Base-by-base conservation (phyloP, 30 jellyfish, hydroid and myxozoan species). In the Catostylus mosaicus region DNA sequence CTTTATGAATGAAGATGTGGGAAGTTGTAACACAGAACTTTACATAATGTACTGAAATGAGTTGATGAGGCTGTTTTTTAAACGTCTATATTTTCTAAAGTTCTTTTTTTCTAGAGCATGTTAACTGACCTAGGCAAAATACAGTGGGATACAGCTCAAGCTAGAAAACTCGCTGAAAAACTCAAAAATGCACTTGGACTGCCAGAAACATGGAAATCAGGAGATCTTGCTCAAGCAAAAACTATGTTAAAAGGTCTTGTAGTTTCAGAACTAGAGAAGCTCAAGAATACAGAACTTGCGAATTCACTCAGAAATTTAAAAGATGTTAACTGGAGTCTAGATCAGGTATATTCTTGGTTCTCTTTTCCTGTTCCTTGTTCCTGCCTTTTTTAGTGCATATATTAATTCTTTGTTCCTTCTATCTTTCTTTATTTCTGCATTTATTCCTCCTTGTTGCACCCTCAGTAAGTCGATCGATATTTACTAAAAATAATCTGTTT, bases 101-200 rank as follows among this genome's bases (percentile, higher is more conserved):
- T 14, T 48, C 3, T 48, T 45, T 52, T 85, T 33, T 70, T 24
- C 30, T 86, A 85, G 84, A 30, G 70, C 62, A 68, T 57, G 84
- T 45, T 85, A 19, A 31, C 79, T 0, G 75, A 62, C 24, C 70
- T 65, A 9, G 95, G 95, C 29, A 84, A 61, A 7, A 73, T 84
- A 27, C 38, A 73, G 27, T 84, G 93, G 94, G 83, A 80, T 48
- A 29, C 86, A 0, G 88, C 88, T 16, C 97, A 89, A 59, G 82
- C 75, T 23, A 45, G 88, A 26, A 68, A 51, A 37, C 63, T 89
- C 18, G 77, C 73, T 2, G 48, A 31, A 30, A 76, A 89, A 34
- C 61, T 81, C 32, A 33, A 40, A 35, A 90, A 60, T 0, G 75
- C 79, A 22, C 57, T 89, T 31, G 97, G 97, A 0, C 67, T 38